A percentile compares a stretch with the other conserved stretches of the same genome.
Conservation (phyloP, 2,113 vertebrate genomes). For the Mormoops blainvillei region DNA sequence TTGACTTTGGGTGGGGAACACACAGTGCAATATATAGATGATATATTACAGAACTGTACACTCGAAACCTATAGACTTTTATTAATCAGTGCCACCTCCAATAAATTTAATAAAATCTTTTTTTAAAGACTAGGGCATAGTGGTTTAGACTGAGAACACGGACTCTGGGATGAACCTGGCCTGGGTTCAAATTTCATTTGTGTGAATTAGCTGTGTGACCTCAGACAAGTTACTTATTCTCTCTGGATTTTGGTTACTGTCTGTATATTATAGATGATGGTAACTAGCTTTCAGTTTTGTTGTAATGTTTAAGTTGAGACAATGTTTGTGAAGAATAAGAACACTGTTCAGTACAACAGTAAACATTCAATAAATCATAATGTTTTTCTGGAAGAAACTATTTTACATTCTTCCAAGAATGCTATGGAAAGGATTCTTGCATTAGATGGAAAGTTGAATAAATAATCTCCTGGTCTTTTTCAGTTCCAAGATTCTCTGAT, state of each 20-base stretch:
- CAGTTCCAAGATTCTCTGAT: slow-evolving; percentile 1
- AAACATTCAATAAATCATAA: slow-evolving; percentile 25
- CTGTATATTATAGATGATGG: background rate
- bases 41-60: background rate
- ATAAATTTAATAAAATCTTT: background rate
- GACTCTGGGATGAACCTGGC: background rate
- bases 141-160: background rate
- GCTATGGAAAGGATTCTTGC: background rate
- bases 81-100: background rate
- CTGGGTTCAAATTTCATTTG: background rate
- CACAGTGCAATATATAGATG: background rate
- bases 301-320: background rate
- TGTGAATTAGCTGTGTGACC: background rate
- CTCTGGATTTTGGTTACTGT: slow-evolving; percentile 8
- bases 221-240: background rate
- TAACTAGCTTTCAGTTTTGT: background rate
- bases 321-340: background rate
- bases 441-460: background rate
- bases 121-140: background rate
- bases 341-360: background rate
- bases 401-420: slow-evolving; percentile 14
- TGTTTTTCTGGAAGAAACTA: slow-evolving; percentile 12
- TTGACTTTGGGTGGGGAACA: background rate
- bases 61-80: background rate
- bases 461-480: background rate